These are phyloP conservation scores for Stegophylla sp. DNA, from an alignment of 2,888 invertebrate species.

Conservation along the genomic window DNA sequence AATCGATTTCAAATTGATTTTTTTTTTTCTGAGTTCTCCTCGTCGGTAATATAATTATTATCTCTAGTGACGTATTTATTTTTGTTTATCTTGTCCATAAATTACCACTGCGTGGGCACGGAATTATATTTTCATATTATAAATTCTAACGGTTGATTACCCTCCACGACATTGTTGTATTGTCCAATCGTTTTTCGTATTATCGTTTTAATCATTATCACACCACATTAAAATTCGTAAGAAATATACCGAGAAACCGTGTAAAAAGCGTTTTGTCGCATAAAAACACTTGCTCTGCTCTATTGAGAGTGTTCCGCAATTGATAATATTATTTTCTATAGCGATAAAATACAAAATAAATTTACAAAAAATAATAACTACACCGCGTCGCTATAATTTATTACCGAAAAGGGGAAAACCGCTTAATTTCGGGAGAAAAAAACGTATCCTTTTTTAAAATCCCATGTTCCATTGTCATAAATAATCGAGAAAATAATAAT, in stretches of 20 bases:
- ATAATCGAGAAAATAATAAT: too few species aligned
- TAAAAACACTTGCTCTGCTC: too few species aligned
- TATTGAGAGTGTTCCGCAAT: too few species aligned
- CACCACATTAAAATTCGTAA: not conserved
- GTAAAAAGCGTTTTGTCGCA: too few species aligned
- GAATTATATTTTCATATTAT: not conserved
- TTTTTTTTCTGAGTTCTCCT: not conserved
- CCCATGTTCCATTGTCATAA: too few species aligned
- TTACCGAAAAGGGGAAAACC: too few species aligned
- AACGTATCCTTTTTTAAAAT: too few species aligned
- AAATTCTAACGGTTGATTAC: not conserved
- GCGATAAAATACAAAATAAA: too few species aligned
- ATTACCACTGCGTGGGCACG: not conserved
- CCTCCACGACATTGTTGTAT: not conserved
- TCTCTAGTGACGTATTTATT: not conserved
- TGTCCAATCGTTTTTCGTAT: not conserved
- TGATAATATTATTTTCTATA: too few species aligned
- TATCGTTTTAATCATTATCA: not conserved
- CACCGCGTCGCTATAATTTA: too few species aligned
- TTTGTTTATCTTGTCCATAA: conserved; percentile 11
- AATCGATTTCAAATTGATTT: not conserved
- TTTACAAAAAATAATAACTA: too few species aligned
- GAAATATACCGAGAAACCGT: not conserved
- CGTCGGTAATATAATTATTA: not conserved
- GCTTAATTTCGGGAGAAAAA: too few species aligned